Conservation (phyloP, 2,888 invertebrate genomes). For the Siphlonurus alternatus region DNA sequence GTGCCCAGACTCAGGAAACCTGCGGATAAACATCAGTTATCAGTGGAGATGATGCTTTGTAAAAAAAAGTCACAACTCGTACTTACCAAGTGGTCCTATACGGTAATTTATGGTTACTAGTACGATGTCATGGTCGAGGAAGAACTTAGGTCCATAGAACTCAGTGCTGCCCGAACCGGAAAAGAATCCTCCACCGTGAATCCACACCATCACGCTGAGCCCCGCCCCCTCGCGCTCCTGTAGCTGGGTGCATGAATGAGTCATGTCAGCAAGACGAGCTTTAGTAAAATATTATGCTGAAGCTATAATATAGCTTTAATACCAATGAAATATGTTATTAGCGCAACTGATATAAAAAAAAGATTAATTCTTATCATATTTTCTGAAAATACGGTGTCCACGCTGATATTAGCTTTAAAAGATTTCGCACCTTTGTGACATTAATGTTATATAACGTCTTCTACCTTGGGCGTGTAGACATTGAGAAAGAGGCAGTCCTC, state of each 20-base stretch:
- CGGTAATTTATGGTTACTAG: not conserved
- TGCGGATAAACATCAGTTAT: not conserved
- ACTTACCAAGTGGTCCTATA: not conserved
- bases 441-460: too few relatives aligned
- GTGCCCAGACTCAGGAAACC: constrained; percentile 1
- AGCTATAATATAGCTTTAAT: too few relatives aligned
- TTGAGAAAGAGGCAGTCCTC: constrained; percentile 7
- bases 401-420: too few relatives aligned
- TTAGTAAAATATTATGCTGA: too few relatives aligned
- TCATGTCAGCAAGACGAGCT: too few relatives aligned
- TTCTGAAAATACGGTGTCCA: too few relatives aligned
- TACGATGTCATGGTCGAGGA: not conserved
- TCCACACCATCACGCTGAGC: not conserved
- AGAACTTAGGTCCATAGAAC: not conserved
- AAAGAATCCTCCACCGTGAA: not conserved
- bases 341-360: too few relatives aligned
- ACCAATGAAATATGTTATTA: too few relatives aligned
- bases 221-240: not conserved
- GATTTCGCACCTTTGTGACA: too few relatives aligned
- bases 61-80: not conserved
- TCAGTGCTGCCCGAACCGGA: not conserved
- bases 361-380: too few relatives aligned
- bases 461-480: constrained; percentile 7
- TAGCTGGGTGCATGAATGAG: too few relatives aligned
- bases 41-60: not conserved